phyloP scores from a whole-genome alignment of 2,797 vertebrate genomes.

The Chelidonichthys spinosus region DNA sequence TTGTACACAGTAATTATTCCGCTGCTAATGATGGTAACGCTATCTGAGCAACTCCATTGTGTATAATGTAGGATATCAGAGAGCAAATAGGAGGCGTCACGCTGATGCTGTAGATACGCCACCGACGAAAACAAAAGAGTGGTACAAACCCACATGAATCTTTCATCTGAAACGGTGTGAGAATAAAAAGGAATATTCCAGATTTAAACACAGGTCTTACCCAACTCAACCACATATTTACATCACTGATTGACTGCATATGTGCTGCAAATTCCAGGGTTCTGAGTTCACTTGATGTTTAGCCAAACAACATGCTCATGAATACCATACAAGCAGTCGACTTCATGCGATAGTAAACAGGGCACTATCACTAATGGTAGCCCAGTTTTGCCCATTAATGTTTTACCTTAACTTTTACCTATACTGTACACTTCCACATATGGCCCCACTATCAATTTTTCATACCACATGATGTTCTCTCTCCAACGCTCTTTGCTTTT shows the following conservation, averaged over 20 bases:
- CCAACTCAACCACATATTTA: neutral
- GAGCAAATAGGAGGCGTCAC: conserved; percentile 43
- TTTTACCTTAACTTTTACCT: conserved; percentile 72
- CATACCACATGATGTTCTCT: conserved; percentile 31
- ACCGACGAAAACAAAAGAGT: conserved; percentile 39
- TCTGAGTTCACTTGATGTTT: conserved; percentile 24
- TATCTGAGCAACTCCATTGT: conserved; percentile 65
- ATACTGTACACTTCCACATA: conserved; percentile 41
- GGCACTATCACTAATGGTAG: conserved; percentile 60
- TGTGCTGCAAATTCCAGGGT: conserved; percentile 11
- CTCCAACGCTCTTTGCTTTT: conserved; percentile 43
- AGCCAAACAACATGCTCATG: conserved; percentile 33
- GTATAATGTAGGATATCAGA: conserved; percentile 73
- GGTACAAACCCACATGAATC: conserved; percentile 16
- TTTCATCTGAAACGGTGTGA: conserved; percentile 17
- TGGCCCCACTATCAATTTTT: conserved; percentile 60
- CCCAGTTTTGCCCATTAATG: conserved; percentile 55
- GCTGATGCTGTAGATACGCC: conserved; percentile 51
- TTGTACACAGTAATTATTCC: conserved; percentile 68
- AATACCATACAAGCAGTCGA: conserved; percentile 28
- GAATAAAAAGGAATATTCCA: conserved; percentile 19
- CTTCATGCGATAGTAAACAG: conserved; percentile 34
- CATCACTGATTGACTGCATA: neutral
- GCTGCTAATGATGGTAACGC: conserved; percentile 66
- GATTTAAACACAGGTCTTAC: conserved; percentile 8